phyloP scores from a whole-genome alignment of 2,888 invertebrate species.

The Phaedon cochleariae region DNA sequence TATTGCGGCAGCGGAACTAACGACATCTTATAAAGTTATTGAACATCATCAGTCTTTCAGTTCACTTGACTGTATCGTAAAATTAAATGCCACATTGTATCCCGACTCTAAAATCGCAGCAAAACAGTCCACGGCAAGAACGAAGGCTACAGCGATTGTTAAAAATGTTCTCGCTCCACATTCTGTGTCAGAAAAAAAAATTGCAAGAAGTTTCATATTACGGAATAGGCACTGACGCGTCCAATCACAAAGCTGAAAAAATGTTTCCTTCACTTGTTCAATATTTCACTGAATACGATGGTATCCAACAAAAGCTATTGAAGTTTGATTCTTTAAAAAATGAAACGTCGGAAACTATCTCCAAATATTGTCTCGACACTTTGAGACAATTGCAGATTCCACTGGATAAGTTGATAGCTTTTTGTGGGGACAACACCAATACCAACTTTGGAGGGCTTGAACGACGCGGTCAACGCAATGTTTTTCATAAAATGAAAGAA shows the following conservation, averaged over 20 bases:
- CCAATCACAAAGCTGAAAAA: constrained; percentile 3
- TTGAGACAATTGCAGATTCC: constrained; percentile 18
- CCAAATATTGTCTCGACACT: constrained; percentile 19
- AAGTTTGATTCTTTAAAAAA: constrained; percentile 9
- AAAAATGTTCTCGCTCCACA: constrained; percentile 9
- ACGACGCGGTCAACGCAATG: constrained; percentile 11
- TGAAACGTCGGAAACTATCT: constrained; percentile 16
- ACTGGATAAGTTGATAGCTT: constrained; percentile 7
- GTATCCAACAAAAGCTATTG: constrained; percentile 16
- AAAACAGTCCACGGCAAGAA: no score
- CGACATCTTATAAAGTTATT: not conserved
- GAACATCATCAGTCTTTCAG: constrained; percentile 1
- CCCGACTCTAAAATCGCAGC: constrained; percentile 3
- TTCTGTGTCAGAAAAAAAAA: constrained; percentile 3
- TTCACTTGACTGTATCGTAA: constrained; percentile 4
- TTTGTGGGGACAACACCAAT: constrained; percentile 12
- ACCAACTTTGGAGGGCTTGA: constrained; percentile 12
- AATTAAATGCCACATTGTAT: constrained; percentile 7
- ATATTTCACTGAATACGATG: constrained; percentile 15
- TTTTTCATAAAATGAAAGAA: no score
- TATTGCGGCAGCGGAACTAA: not conserved
- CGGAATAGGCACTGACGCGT: not conserved
- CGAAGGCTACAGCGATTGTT: constrained; percentile 5
- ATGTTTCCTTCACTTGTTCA: constrained; percentile 10
- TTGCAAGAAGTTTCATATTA: constrained; percentile 4